A percentile compares a stretch with the other conserved stretches of the same genome.
These are phyloP conservation scores for Cataglyphis cursor DNA, from an alignment of 2,888 invertebrate genomes.

Conservation along the genomic window DNA sequence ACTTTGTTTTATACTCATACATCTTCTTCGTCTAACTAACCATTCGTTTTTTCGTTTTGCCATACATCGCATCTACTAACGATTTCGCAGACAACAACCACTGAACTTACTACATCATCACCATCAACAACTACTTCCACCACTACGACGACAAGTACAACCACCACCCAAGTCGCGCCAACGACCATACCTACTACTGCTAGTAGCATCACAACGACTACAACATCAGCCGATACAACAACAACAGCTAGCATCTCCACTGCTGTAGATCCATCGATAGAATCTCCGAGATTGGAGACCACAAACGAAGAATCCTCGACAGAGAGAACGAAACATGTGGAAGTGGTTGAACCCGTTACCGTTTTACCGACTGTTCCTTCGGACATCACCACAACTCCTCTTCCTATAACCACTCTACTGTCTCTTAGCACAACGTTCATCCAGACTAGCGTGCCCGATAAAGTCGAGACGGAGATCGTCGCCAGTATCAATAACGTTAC, in stretches of 20 bases:
- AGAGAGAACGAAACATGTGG: slow-evolving; percentile 75
- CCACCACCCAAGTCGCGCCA: slow-evolving; percentile 72
- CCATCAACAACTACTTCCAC: slow-evolving; percentile 72
- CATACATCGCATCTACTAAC: slow-evolving; percentile 86
- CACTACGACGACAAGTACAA: slow-evolving; percentile 68
- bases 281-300: slow-evolving; percentile 71
- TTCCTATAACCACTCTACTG: slow-evolving; percentile 61
- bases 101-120: slow-evolving; percentile 76
- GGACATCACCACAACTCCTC: slow-evolving; percentile 72
- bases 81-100: slow-evolving; percentile 85
- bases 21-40: slow-evolving; percentile 80
- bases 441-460: slow-evolving; percentile 64
- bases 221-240: slow-evolving; percentile 60
- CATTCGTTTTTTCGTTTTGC: slow-evolving; percentile 79
- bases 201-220: slow-evolving; percentile 64
- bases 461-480: slow-evolving; percentile 76
- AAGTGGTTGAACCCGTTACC: slow-evolving; percentile 70
- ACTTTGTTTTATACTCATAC: slow-evolving; percentile 57
- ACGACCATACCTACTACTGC: slow-evolving; percentile 80
- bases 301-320: slow-evolving; percentile 67
- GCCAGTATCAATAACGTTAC: slow-evolving; percentile 81
- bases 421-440: slow-evolving; percentile 64
- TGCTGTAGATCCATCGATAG: slow-evolving; percentile 67
- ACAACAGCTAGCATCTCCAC: slow-evolving; percentile 57
- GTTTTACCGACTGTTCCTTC: slow-evolving; percentile 68